These are phyloP conservation scores for Tapera naevia DNA, from an alignment of 2,797 vertebrate species.

Conservation along the genomic window DNA sequence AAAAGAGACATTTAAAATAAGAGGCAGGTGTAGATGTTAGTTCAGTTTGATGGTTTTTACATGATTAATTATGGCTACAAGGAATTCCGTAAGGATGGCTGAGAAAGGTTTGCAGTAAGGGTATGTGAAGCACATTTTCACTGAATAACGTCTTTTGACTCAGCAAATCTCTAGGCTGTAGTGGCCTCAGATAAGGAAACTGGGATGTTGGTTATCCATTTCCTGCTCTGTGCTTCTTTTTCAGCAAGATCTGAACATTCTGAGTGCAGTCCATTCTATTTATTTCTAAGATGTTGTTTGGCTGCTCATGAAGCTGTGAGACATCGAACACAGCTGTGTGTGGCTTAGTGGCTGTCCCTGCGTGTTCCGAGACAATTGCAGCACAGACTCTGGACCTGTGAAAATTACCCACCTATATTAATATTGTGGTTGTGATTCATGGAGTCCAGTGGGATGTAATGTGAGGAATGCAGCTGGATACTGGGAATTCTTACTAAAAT, in stretches of 20 bases:
- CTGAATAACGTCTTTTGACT: neutral
- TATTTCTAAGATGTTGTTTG: neutral
- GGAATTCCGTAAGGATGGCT: conserved; percentile 51
- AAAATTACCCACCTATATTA: neutral
- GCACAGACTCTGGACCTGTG: neutral
- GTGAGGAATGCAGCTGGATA: neutral
- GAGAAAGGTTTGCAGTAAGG: conserved; percentile 38
- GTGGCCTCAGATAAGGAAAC: conserved; percentile 20
- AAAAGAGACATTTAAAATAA: conserved; percentile 81
- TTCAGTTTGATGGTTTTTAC: conserved; percentile 56
- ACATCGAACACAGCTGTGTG: accelerated
- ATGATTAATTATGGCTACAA: conserved; percentile 71
- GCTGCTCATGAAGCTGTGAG: neutral
- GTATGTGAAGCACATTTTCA: conserved; percentile 4
- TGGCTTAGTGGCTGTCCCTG: neutral
- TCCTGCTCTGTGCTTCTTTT: neutral
- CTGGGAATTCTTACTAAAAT: neutral
- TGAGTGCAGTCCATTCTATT: neutral
- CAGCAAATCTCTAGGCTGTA: neutral
- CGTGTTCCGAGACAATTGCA: neutral
- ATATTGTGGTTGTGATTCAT: neutral
- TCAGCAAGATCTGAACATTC: neutral
- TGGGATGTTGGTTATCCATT: neutral
- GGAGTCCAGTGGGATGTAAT: neutral
- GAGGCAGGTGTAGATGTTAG: conserved; percentile 79